A percentile compares a stretch with the other conserved stretches of the same genome.
Evolutionary conservation across 2,797 vertebrate species (phyloP).

Genomic region (Malurus splendens): DNA sequence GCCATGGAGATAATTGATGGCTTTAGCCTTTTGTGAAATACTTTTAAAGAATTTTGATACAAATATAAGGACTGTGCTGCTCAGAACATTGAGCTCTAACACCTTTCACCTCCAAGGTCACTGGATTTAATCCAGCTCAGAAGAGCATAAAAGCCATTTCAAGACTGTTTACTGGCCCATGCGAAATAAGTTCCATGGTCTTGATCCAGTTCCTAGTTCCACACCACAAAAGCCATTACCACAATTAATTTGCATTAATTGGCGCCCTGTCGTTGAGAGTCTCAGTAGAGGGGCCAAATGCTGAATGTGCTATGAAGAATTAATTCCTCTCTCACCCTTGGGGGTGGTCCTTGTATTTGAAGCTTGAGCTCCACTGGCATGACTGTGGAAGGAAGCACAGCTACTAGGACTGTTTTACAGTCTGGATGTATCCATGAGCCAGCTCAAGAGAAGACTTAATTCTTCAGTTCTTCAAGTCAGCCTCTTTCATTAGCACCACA

Average conservation of each 20-base stretch:
- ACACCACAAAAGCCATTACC: slow-evolving; percentile 40
- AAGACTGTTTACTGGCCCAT: slow-evolving; percentile 16
- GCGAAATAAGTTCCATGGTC: slow-evolving; percentile 18
- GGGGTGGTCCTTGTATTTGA: slow-evolving; percentile 12
- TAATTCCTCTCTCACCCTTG: slow-evolving; percentile 6
- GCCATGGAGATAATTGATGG: not conserved
- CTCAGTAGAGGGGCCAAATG: slow-evolving; percentile 3
- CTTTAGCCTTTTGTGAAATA: not conserved
- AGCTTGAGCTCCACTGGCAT: not conserved
- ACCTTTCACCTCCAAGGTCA: slow-evolving; percentile 5
- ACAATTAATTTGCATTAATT: slow-evolving; percentile 47
- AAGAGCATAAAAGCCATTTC: slow-evolving; percentile 28
- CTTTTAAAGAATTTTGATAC: slow-evolving; percentile 5
- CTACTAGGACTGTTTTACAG: not conserved
- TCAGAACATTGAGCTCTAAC: not conserved
- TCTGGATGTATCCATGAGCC: not conserved
- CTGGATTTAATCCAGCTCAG: not conserved
- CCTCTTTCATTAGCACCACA: not conserved
- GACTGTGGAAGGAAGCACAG: not conserved
- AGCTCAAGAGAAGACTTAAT: not conserved
- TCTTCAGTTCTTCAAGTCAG: not conserved
- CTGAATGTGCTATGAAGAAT: slow-evolving; percentile 20
- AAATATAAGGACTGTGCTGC: not conserved
- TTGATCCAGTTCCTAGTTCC: slow-evolving; percentile 41
- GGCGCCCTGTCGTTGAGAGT: not conserved